Evolutionary conservation across 2,888 invertebrate genomes (phyloP).

Genomic region (Coleophora flavipennella): DNA sequence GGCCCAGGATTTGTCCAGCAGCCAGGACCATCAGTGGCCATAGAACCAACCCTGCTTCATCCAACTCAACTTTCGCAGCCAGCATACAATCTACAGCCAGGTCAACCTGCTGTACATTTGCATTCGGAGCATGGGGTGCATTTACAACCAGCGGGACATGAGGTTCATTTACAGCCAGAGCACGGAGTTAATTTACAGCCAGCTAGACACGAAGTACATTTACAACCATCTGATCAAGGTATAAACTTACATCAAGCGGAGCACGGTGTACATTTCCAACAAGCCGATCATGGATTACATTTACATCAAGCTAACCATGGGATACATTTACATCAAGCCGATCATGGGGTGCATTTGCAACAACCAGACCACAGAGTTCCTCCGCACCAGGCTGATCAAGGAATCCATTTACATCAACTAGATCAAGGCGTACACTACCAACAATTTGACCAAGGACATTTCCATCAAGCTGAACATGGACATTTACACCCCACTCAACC

Average conservation of each 20-base stretch:
- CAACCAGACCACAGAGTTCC: conserved; percentile 15
- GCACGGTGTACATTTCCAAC: too few species aligned
- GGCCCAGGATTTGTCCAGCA: conserved; percentile 23
- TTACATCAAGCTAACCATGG: too few species aligned
- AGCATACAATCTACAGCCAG: conserved; percentile 15
- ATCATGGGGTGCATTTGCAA: conserved; percentile 10
- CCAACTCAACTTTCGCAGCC: conserved; percentile 22
- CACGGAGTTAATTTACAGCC: too few species aligned
- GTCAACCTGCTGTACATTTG: conserved; percentile 21
- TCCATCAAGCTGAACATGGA: conserved; percentile 16
- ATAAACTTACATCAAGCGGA: too few species aligned
- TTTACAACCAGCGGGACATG: neutral
- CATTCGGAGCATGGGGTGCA: conserved; percentile 16
- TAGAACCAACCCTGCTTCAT: conserved; percentile 26
- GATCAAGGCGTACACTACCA: conserved; percentile 12
- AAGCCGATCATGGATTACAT: too few species aligned
- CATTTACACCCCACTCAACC: conserved; percentile 26
- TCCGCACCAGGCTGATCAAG: too few species aligned
- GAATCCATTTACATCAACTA: conserved; percentile 10
- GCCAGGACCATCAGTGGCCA: conserved; percentile 16
- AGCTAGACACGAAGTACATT: too few species aligned
- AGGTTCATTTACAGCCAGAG: neutral
- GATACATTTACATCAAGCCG: conserved; percentile 11
- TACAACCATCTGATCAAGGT: too few species aligned
- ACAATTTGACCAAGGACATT: conserved; percentile 20